Percentiles rank a stretch among this genome's conserved stretches.
Evolutionary conservation across 2,797 vertebrate genomes (phyloP).

Genomic region (Acropternis orthonyx): DNA sequence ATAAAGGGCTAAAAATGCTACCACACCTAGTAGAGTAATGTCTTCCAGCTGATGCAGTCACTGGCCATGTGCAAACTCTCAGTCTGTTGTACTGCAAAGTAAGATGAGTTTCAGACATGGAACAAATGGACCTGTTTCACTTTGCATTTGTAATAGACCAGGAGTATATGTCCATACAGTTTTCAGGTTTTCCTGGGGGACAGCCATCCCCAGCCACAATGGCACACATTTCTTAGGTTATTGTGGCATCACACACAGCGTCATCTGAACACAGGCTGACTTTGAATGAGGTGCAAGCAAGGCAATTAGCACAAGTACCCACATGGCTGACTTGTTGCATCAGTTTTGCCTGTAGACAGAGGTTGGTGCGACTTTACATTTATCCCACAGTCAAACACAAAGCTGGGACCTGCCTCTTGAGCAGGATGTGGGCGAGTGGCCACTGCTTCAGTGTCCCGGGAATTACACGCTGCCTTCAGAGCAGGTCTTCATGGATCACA

Average conservation of each 20-base stretch:
- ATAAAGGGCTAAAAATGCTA: background rate
- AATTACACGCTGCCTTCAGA: background rate
- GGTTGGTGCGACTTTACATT: background rate
- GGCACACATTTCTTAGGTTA: background rate
- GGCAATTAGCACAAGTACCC: background rate
- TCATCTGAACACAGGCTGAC: background rate
- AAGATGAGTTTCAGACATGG: background rate
- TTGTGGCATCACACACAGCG: background rate
- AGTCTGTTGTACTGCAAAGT: background rate
- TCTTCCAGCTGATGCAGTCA: background rate
- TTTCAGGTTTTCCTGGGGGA: background rate
- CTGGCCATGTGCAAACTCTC: background rate
- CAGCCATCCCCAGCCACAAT: background rate
- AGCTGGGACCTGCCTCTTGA: background rate
- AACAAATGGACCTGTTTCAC: background rate
- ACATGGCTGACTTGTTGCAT: background rate
- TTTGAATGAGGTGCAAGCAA: background rate
- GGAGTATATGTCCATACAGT: background rate
- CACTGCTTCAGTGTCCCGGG: fast-evolving
- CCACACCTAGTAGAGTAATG: background rate
- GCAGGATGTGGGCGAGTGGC: background rate
- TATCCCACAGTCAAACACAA: background rate
- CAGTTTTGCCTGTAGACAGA: background rate
- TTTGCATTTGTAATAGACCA: background rate
- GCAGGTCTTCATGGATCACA: background rate